Conservation (phyloP, 2,113 vertebrate species). For the Xenopus borealis region DNA sequence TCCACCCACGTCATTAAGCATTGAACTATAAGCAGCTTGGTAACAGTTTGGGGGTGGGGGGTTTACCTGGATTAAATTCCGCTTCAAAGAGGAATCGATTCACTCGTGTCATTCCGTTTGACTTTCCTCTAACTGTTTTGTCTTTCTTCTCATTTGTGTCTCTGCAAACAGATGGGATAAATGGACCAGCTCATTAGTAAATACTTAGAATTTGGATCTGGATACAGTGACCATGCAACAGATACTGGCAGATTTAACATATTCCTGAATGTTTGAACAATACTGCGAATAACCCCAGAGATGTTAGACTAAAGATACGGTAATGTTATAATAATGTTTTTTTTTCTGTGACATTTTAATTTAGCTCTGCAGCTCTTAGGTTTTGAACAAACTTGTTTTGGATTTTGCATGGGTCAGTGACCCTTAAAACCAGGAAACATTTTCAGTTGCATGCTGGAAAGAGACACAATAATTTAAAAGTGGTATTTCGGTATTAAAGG, state of each 20-base stretch:
- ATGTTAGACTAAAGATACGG: no score
- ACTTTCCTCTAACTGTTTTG: constrained; percentile 7
- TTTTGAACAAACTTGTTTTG: no score
- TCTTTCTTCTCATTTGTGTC: constrained; percentile 28
- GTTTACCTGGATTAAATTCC: constrained; percentile 20
- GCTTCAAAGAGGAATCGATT: constrained; percentile 19
- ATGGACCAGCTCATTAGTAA: constrained; percentile 15
- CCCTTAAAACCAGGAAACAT: no score
- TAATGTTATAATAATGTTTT: no score
- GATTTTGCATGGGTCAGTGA: no score
- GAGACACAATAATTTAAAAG: no score
- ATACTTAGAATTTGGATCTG: neutral
- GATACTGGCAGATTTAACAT: neutral
- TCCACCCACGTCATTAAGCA: neutral
- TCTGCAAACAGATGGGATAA: constrained; percentile 17
- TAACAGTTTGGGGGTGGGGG: constrained; percentile 7
- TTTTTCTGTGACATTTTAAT: no score
- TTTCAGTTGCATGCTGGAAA: no score
- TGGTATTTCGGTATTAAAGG: no score
- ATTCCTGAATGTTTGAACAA: no score
- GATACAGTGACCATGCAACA: neutral
- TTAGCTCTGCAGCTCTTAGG: no score
- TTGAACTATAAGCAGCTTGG: constrained; percentile 4
- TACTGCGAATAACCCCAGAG: no score
- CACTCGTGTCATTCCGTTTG: neutral